A percentile compares a stretch with the other conserved stretches of the same genome.
These are phyloP conservation scores for Cephus nigrinus DNA, from an alignment of 2,888 invertebrate species.

Conservation along the genomic window DNA sequence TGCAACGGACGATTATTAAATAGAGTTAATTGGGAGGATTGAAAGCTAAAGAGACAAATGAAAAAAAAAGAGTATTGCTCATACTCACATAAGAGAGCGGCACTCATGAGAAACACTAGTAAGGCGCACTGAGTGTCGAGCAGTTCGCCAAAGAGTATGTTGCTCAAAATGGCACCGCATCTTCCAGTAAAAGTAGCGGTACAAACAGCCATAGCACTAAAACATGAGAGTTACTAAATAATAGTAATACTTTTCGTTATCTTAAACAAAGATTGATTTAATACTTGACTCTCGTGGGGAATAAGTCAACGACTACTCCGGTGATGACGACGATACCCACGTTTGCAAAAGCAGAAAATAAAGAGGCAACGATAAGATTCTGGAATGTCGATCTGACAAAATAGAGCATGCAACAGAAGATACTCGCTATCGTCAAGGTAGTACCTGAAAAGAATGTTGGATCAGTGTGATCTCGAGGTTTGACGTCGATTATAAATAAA, in stretches of 20 bases:
- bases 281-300: slow-evolving; percentile 47
- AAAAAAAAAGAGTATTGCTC: background rate
- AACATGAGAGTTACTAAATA: background rate
- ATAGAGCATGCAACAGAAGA: slow-evolving; percentile 70
- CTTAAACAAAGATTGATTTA: background rate
- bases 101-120: slow-evolving; percentile 71
- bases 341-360: slow-evolving; percentile 62
- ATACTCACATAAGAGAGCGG: slow-evolving; percentile 66
- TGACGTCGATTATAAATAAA: background rate
- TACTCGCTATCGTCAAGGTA: slow-evolving; percentile 66
- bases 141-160: slow-evolving; percentile 71
- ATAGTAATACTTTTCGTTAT: background rate
- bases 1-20: background rate
- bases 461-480: background rate
- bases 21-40: background rate
- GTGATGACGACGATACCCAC: slow-evolving; percentile 60
- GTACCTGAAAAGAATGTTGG: slow-evolving; percentile 26
- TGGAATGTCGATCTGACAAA: slow-evolving; percentile 69
- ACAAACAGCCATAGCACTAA: slow-evolving; percentile 72
- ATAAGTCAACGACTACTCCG: slow-evolving; percentile 45
- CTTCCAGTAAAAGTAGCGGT: slow-evolving; percentile 73
- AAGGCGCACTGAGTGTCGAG: slow-evolving; percentile 73
- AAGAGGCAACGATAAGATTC: slow-evolving; percentile 69
- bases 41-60: background rate
- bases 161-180: slow-evolving; percentile 73